Conservation (phyloP, 2,113 vertebrate species). For the Poeciliopsis turrubarensis region DNA sequence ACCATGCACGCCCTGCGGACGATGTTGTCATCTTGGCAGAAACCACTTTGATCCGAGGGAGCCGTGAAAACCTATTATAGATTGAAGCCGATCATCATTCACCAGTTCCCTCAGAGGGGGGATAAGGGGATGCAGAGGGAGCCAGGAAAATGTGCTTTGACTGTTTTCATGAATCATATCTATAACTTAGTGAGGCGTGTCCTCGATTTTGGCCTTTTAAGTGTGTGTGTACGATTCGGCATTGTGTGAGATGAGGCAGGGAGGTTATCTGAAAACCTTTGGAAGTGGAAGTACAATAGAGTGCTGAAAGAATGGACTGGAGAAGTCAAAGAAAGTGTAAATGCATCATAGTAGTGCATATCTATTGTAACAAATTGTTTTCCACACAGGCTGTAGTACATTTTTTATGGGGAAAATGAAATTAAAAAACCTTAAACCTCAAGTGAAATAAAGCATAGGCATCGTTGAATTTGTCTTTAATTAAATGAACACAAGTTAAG, state of each 20-base stretch:
- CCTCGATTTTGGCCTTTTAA: constrained; percentile 35
- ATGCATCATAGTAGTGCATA: constrained; percentile 15
- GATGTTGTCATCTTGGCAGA: constrained; percentile 35
- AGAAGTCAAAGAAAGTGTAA: constrained; percentile 20
- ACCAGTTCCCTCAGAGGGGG: constrained; percentile 2
- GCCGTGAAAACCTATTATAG: constrained; percentile 28
- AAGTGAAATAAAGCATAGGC: neutral
- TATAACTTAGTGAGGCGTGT: constrained; percentile 30
- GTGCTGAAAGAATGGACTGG: constrained; percentile 22
- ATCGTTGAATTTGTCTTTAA: no score
- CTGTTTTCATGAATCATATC: constrained; percentile 54
- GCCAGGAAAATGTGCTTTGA: constrained; percentile 22
- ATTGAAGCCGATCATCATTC: constrained; percentile 42
- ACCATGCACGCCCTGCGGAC: constrained; percentile 12
- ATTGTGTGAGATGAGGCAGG: constrained; percentile 30
- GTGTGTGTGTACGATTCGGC: constrained; percentile 37
- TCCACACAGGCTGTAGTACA: neutral
- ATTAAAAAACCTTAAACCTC: no score
- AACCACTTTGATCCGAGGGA: constrained; percentile 27
- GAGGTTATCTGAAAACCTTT: constrained; percentile 22
- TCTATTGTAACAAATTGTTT: constrained; percentile 28
- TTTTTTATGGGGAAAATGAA: neutral
- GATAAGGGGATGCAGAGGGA: constrained; percentile 18
- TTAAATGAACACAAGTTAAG: no score
- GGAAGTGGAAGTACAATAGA: constrained; percentile 10